Conservation (phyloP, 1,140 invertebrate genomes). For the Teleogryllus occipitalis region DNA sequence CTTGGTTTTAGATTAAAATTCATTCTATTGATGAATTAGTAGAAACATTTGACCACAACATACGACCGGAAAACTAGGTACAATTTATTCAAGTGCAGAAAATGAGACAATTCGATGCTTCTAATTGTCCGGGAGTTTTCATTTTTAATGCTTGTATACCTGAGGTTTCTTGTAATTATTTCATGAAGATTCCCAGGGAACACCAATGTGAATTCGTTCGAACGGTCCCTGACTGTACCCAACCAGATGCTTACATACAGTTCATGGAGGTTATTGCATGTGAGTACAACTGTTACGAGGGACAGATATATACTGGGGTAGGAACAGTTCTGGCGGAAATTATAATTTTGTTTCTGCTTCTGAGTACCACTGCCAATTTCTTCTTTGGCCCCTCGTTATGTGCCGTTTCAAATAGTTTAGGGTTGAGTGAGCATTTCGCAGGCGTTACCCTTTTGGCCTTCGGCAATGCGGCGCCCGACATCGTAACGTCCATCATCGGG, state of each 20-base stretch:
- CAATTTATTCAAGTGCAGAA: no score
- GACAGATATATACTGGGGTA: not conserved
- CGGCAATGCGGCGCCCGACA: not conserved
- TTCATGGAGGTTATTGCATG: not conserved
- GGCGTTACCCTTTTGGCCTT: not conserved
- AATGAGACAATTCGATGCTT: no score
- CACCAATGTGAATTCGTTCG: not conserved
- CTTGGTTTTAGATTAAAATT: no score
- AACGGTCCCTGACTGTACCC: not conserved
- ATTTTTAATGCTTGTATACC: not conserved
- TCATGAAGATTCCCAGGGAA: not conserved
- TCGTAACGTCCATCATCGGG: not conserved
- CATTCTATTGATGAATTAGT: no score
- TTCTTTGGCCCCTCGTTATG: not conserved
- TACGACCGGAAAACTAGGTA: no score
- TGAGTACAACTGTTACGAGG: not conserved
- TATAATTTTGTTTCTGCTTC: not conserved
- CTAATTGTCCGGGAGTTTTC: not conserved
- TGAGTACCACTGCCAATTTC: not conserved
- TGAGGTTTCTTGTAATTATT: not conserved
- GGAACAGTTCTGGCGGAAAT: not conserved
- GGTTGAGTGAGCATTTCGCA: not conserved
- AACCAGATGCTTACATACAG: not conserved
- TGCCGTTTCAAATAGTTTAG: not conserved
- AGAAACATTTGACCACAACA: no score